Conservation (phyloP, 2,797 vertebrate species). For the Pangasius mekongensis region DNA sequence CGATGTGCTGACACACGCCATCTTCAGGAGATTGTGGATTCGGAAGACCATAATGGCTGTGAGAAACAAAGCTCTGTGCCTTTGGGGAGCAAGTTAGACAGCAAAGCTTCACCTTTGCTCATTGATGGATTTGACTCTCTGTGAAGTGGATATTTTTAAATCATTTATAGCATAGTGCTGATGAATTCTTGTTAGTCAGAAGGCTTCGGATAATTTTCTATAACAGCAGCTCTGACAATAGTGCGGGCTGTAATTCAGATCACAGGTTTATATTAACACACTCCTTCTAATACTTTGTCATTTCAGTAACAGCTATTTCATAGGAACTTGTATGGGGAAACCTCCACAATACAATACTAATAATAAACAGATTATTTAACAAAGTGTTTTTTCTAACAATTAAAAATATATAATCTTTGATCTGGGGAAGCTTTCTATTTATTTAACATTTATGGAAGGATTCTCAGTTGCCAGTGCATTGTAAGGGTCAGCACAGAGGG, state of each 20-base stretch:
- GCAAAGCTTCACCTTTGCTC: slow-evolving; percentile 26
- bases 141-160: background rate
- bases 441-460: background rate
- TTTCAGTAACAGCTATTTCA: background rate
- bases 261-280: background rate
- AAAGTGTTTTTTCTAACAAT: background rate
- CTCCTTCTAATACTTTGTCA: background rate
- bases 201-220: background rate
- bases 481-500: background rate
- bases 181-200: background rate
- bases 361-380: background rate
- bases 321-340: too few relatives aligned
- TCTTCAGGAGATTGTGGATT: slow-evolving; percentile 40
- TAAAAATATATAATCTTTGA: background rate
- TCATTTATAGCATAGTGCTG: background rate
- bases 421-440: background rate
- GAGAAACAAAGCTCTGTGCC: slow-evolving; percentile 15
- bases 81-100: slow-evolving; percentile 14
- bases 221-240: background rate
- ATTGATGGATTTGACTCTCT: background rate
- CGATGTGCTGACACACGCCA: slow-evolving; percentile 34
- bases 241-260: background rate
- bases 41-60: slow-evolving; percentile 31
- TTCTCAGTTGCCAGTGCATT: background rate
- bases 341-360: background rate